Percentiles rank a stretch among this genome's conserved stretches.
phyloP scores from a whole-genome alignment of 2,797 vertebrate species.

The Etheostoma perlongum region DNA sequence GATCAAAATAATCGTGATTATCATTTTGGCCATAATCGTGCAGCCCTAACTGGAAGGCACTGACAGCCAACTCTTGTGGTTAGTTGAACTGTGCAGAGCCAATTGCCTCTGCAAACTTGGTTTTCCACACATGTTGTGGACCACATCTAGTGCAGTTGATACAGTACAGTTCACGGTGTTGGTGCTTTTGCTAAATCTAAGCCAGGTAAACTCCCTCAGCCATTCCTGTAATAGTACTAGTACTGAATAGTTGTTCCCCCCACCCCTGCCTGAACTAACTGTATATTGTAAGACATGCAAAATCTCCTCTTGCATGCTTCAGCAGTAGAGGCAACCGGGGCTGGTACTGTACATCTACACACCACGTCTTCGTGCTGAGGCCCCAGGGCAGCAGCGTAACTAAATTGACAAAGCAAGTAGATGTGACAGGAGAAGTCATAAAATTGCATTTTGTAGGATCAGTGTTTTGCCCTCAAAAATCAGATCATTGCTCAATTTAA shows the following conservation, averaged over 20 bases:
- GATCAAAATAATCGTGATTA: too few species aligned
- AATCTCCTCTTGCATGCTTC: conserved; percentile 62
- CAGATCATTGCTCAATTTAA: conserved; percentile 78
- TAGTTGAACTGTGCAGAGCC: too few species aligned
- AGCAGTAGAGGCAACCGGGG: conserved; percentile 37
- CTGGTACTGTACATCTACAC: conserved; percentile 59
- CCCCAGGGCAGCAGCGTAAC: conserved; percentile 74
- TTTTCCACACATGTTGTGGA: too few species aligned
- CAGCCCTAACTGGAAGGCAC: too few species aligned
- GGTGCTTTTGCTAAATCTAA: too few species aligned
- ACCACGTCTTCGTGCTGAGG: conserved; percentile 51
- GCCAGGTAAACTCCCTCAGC: too few species aligned
- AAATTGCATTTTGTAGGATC: conserved; percentile 83
- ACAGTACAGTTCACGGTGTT: too few species aligned
- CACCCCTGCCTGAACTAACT: conserved; percentile 37
- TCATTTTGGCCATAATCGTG: too few species aligned
- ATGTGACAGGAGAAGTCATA: conserved; percentile 82
- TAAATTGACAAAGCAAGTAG: conserved; percentile 84
- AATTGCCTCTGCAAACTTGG: too few species aligned
- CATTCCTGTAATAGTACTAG: too few species aligned
- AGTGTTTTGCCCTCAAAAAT: conserved; percentile 74
- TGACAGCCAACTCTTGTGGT: too few species aligned
- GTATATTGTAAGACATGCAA: conserved; percentile 53
- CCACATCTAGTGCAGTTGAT: too few species aligned
- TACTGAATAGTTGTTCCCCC: conserved; percentile 1